phyloP scores from a whole-genome alignment of 2,888 invertebrate genomes.

The Cyrtodaria siliqua region DNA sequence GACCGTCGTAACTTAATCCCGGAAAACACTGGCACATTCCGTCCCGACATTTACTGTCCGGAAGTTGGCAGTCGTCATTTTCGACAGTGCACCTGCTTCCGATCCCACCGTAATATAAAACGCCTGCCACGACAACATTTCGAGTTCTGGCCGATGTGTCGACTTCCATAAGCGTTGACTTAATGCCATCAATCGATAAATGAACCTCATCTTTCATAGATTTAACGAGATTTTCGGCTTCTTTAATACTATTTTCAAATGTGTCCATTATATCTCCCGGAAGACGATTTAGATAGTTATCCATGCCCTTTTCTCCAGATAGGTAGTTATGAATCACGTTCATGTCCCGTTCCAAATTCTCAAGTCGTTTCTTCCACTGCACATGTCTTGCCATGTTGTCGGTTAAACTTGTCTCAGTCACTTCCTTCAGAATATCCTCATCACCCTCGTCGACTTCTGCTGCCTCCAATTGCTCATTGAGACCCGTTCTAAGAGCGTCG shows the following conservation, averaged over 20 bases:
- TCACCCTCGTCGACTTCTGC: too few species aligned
- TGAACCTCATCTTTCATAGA: too few species aligned
- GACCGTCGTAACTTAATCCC: constrained; percentile 35
- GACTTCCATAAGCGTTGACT: constrained; percentile 5
- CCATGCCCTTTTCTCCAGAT: not conserved
- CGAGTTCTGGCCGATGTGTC: constrained; percentile 24
- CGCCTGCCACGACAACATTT: constrained; percentile 31
- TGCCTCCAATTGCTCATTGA: too few species aligned
- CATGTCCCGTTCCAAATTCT: constrained; percentile 1
- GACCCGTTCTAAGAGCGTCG: too few species aligned
- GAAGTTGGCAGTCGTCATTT: constrained; percentile 20
- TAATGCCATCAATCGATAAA: constrained; percentile 1
- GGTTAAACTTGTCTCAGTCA: too few species aligned
- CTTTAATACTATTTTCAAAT: constrained; percentile 4
- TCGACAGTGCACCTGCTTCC: constrained; percentile 24
- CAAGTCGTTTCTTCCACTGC: constrained; percentile 5
- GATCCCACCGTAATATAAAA: constrained; percentile 36
- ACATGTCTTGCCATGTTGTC: not conserved
- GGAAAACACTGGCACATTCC: constrained; percentile 40
- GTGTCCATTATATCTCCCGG: not conserved
- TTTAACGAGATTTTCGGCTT: too few species aligned
- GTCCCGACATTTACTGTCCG: constrained; percentile 26
- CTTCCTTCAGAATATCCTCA: too few species aligned
- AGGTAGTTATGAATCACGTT: not conserved
- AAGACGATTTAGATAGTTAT: not conserved